Evolutionary conservation across 2,797 vertebrate genomes (phyloP).

Genomic region (Sebastes oblongus): DNA sequence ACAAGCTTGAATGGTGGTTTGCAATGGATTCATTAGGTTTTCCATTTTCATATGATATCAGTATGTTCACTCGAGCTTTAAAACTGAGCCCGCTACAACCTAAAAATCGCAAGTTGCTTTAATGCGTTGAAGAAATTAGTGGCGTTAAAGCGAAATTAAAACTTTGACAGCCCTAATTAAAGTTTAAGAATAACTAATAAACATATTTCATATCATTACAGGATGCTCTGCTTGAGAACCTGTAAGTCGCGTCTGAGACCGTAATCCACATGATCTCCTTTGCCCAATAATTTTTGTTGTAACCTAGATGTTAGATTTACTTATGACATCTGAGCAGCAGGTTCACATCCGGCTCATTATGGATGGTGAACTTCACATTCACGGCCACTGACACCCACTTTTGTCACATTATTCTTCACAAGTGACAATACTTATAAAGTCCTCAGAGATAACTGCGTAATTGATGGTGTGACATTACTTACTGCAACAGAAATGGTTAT

Average conservation of each 20-base stretch:
- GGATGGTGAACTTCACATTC: not conserved
- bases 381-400: not conserved
- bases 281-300: not conserved
- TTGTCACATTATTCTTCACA: conserved; percentile 9
- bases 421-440: not conserved
- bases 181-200: not conserved
- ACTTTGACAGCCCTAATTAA: no score
- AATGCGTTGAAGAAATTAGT: no score
- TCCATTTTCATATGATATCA: no score
- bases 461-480: conserved; percentile 17
- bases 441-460: conserved; percentile 7
- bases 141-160: no score
- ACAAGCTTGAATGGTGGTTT: no score
- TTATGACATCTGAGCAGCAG: not conserved
- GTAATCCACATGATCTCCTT: conserved; percentile 22
- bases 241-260: conserved; percentile 10
- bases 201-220: not conserved
- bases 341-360: conserved; percentile 17
- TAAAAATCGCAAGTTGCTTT: no score
- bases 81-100: no score
- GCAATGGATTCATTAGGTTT: no score
- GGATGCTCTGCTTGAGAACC: conserved; percentile 7
- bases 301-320: not conserved
- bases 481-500: conserved; percentile 14
- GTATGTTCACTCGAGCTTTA: no score